Conservation (phyloP, 2,113 vertebrate species). For the Edolisoma coerulescens region DNA sequence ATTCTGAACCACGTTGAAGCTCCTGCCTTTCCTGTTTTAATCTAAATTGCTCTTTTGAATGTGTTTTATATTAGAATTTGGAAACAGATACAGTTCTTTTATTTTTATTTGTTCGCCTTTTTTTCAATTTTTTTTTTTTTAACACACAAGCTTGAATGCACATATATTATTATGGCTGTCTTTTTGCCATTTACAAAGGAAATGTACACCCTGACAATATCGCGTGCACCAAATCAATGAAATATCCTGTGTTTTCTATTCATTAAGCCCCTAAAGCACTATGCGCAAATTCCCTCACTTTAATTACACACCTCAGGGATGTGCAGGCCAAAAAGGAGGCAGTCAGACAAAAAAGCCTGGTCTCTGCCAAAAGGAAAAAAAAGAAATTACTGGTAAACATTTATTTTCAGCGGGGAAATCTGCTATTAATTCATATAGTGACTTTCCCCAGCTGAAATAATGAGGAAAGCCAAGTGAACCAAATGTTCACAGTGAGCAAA, state of each 20-base stretch:
- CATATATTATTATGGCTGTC: conserved; percentile 57
- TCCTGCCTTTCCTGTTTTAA: conserved; percentile 59
- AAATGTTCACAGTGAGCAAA: conserved; percentile 76
- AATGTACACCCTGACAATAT: conserved; percentile 68
- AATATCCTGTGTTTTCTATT: conserved; percentile 76
- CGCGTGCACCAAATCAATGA: conserved; percentile 67
- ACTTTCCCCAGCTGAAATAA: conserved; percentile 79
- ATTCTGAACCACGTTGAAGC: conserved; percentile 60
- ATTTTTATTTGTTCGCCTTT: neutral
- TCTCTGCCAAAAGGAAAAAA: conserved; percentile 72
- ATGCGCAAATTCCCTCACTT: conserved; percentile 76
- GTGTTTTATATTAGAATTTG: conserved; percentile 68
- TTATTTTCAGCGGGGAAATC: conserved; percentile 81
- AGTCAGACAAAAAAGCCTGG: conserved; percentile 73
- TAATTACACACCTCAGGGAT: conserved; percentile 81
- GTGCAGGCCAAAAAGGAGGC: conserved; percentile 67
- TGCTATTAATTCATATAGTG: conserved; percentile 80
- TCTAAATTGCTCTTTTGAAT: conserved; percentile 71
- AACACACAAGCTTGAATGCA: conserved; percentile 42
- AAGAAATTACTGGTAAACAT: conserved; percentile 72
- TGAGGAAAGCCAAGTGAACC: conserved; percentile 74
- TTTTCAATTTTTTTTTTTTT: neutral
- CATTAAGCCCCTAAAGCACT: conserved; percentile 74
- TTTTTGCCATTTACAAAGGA: conserved; percentile 71
- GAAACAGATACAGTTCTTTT: conserved; percentile 58